These are phyloP conservation scores for Lepidostoma basale DNA, from an alignment of 1,140 invertebrate species.

Conservation along the genomic window DNA sequence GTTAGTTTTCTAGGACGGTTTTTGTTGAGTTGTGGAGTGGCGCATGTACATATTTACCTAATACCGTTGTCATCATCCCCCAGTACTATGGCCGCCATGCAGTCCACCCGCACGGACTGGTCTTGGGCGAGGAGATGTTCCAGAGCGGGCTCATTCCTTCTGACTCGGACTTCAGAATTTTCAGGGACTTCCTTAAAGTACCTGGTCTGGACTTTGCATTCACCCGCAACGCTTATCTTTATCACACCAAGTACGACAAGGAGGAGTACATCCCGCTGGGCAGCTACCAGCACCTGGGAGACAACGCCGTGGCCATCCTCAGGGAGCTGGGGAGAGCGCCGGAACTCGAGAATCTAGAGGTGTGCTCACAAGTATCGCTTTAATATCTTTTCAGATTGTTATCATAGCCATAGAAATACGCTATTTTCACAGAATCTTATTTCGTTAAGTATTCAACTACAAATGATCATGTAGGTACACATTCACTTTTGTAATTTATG, in stretches of 20 bases:
- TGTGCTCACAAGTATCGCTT: background rate
- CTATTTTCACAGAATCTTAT: too few relatives aligned
- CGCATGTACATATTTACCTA: too few relatives aligned
- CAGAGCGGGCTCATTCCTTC: conserved; percentile 74
- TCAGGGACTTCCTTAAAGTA: too few relatives aligned
- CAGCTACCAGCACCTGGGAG: conserved; percentile 7
- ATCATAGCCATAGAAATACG: too few relatives aligned
- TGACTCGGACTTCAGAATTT: conserved; percentile 82
- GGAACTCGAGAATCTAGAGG: conserved; percentile 4
- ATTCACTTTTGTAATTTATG: too few relatives aligned
- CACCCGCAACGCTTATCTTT: background rate
- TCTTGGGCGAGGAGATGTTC: conserved; percentile 79
- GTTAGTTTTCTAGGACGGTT: too few relatives aligned
- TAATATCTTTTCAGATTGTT: too few relatives aligned
- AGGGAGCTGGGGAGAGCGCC: background rate
- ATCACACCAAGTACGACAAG: conserved; percentile 5
- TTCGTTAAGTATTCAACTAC: too few relatives aligned
- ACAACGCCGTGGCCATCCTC: background rate
- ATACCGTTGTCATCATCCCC: too few relatives aligned
- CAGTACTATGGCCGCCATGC: conserved; percentile 66
- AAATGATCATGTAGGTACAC: too few relatives aligned
- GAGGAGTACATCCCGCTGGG: background rate
- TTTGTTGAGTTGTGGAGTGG: too few relatives aligned
- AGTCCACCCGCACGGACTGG: conserved; percentile 68
- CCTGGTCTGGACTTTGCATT: conserved; percentile 12